Percentiles rank a stretch among this genome's conserved stretches.
phyloP scores from a whole-genome alignment of 53 echinoderm and acorn worm species.

The Glandiceps talaboti region DNA sequence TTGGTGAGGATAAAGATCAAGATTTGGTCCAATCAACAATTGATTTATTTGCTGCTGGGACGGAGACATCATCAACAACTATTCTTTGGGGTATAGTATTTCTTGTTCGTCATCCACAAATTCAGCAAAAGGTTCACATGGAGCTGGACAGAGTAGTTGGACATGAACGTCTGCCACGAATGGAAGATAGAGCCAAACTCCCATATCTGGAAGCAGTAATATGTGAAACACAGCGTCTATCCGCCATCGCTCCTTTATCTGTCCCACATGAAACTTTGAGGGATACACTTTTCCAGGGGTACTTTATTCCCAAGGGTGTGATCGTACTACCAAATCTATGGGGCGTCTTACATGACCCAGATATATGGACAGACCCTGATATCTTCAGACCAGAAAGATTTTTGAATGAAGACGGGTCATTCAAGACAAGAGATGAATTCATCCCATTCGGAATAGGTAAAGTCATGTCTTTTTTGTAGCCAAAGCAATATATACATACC shows the following conservation, averaged over 20 bases:
- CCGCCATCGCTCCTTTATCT: slow-evolving; percentile 63
- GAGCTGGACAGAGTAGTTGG: slow-evolving; percentile 54
- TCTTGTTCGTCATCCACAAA: slow-evolving; percentile 42
- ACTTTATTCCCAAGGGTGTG: slow-evolving; percentile 54
- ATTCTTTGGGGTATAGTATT: slow-evolving; percentile 53
- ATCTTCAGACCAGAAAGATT: slow-evolving; percentile 64
- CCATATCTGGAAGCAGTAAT: slow-evolving; percentile 69
- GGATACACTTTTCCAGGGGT: slow-evolving; percentile 47
- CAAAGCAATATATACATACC: too few species aligned
- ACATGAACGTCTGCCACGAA: slow-evolving; percentile 24
- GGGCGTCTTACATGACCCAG: slow-evolving; percentile 41
- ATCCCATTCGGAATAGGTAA: too few species aligned
- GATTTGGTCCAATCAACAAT: too few species aligned
- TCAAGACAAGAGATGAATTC: too few species aligned
- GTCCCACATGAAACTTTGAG: slow-evolving; percentile 71
- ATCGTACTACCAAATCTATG: slow-evolving; percentile 75
- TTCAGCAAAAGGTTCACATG: slow-evolving; percentile 51
- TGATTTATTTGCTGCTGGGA: slow-evolving; percentile 55
- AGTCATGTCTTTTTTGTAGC: too few species aligned
- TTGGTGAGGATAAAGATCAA: too few species aligned
- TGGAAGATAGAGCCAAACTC: slow-evolving; percentile 42
- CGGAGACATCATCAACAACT: slow-evolving; percentile 51
- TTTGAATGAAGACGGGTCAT: slow-evolving; percentile 36
- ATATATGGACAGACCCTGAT: slow-evolving; percentile 41
- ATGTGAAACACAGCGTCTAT: slow-evolving; percentile 46